Base-by-base conservation (phyloP, 2,888 invertebrate species). In the Artemia sinica region DNA sequence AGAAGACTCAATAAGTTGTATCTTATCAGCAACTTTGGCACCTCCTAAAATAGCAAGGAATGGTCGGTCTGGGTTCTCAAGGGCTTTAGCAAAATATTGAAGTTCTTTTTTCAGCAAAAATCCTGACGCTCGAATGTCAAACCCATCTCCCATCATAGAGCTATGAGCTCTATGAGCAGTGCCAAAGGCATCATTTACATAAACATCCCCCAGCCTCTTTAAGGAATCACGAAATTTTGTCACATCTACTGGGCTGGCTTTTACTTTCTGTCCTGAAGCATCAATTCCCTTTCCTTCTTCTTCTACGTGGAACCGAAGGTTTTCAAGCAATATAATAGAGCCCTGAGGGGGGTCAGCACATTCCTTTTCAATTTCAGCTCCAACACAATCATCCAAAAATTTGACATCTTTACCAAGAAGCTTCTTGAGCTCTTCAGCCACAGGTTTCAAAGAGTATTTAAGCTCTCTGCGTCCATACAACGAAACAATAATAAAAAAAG, bases 111-210 rank as follows among this genome's bases (percentile, higher is more conserved):
- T 96, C 72, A 99, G 81, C 68, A 99, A 82, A 78, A 97, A 91
- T 67, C 98, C 98, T 73, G 94, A 88, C 18, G 96, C 97, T 75
- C 92, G 85, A 76, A 88, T 84, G 0, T 89, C 87, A 75, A 89
- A 92, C 66, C 94, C 89, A 78, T 92, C 89, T 10, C 98, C 98
- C 83, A 98, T 86, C 97, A 99, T 98, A 0, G 97, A 97, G 77
- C 95, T 86, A 77, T 91, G 89, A 10, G 89, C 89, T 72, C 90
- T 80, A 78, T 93, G 92, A 1, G 91, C 91, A 66, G 93, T 93
- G 76, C 98, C 98, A 80, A 99, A 99, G 12, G 98, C 98, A 83
- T 99, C 98, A 80, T 98, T 99, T 12, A 99, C 88, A 79, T 96
- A 98, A 50, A 98, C 84, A 81, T 99, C 98, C n/a, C 95, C 98